Evolutionary conservation across 2,797 vertebrate species (phyloP), one percentile per base, ranked within the genome.

Genomic region (Setipinna tenuifilis): DNA sequence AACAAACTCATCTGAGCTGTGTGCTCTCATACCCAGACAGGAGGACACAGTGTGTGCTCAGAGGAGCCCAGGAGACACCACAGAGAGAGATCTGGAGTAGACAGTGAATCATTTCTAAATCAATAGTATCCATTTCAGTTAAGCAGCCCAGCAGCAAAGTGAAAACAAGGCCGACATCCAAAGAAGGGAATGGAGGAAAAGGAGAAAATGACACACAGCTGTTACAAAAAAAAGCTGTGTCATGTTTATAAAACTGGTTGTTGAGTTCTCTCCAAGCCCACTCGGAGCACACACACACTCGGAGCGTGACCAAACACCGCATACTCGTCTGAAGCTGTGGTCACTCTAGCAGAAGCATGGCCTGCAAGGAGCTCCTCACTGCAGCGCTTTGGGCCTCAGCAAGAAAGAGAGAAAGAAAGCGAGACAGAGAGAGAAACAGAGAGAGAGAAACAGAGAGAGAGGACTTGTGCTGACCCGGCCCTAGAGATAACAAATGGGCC

Each of bases 401-500:
- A 12, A 44, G 35, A 75, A 35, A 65, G 6, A 65, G 23, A 65
- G 14, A 65, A 2, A 62, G n/a, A 28, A 19, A 68, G 28, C 35
- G 68, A 71, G 61, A 23, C 21, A 25, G 61, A 62, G 2, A 62
- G 61, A 68, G 62, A 65, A 2, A 28, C 23, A 28, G 62, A 35
- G 25, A 35, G 65, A 17, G 50, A 54, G 50, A 54, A 10, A 62
- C 21, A 62, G 61, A 62, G 19, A 17, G 50, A 48, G 61, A 59
- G 28, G 61, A 82, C 54, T 80, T n/a, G 59, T 78, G 54, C 31
- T 46, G 62, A 84, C 57, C 78, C 68, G 68, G 68, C 68, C 68
- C 28, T 17, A 35, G 31, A 78, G 71, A 78, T 78, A 41, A 75
- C 68, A 31, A 75, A 75, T 17, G 83, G 88, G 82, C 82, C 71